Evolutionary conservation across 1,140 invertebrate species (phyloP).

Genomic region (Hycleus cichorii): DNA sequence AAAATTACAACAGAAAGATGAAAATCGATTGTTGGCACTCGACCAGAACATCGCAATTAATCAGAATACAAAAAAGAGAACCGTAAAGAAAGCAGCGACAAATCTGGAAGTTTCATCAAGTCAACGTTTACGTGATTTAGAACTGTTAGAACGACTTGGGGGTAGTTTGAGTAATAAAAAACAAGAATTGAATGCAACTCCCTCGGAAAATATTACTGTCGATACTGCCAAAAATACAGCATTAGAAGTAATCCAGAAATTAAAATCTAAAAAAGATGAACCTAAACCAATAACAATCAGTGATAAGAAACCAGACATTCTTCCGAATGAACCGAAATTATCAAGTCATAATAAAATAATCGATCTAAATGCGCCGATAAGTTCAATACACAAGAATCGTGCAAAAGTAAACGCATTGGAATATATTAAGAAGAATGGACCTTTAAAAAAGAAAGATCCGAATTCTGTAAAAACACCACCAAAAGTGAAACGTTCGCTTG

Average conservation of each 20-base stretch:
- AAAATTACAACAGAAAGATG: slow-evolving; percentile 50
- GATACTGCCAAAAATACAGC: slow-evolving; percentile 33
- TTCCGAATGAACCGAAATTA: slow-evolving; percentile 17
- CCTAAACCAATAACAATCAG: background rate
- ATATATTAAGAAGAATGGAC: slow-evolving; percentile 56
- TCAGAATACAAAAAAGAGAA: background rate
- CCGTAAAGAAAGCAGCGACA: slow-evolving; percentile 33
- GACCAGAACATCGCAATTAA: background rate
- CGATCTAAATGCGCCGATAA: slow-evolving; percentile 54
- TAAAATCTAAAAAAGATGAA: slow-evolving; percentile 26
- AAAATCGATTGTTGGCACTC: slow-evolving; percentile 30
- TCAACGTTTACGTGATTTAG: slow-evolving; percentile 52
- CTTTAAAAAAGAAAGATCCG: slow-evolving; percentile 58
- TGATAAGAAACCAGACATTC: slow-evolving; percentile 8
- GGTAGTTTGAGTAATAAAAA: slow-evolving; percentile 11
- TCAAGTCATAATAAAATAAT: slow-evolving; percentile 36
- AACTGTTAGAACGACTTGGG: slow-evolving; percentile 51
- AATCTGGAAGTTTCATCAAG: slow-evolving; percentile 51
- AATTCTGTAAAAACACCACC: slow-evolving; percentile 54
- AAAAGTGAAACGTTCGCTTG: slow-evolving; percentile 21
- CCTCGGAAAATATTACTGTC: slow-evolving; percentile 24
- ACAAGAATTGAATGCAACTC: slow-evolving; percentile 16
- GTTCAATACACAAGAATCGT: slow-evolving; percentile 46
- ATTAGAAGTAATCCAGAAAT: slow-evolving; percentile 30
- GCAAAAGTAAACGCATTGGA: slow-evolving; percentile 63